phyloP scores from a whole-genome alignment of 23 tunicate species.

The Trididemnum miniatum region DNA sequence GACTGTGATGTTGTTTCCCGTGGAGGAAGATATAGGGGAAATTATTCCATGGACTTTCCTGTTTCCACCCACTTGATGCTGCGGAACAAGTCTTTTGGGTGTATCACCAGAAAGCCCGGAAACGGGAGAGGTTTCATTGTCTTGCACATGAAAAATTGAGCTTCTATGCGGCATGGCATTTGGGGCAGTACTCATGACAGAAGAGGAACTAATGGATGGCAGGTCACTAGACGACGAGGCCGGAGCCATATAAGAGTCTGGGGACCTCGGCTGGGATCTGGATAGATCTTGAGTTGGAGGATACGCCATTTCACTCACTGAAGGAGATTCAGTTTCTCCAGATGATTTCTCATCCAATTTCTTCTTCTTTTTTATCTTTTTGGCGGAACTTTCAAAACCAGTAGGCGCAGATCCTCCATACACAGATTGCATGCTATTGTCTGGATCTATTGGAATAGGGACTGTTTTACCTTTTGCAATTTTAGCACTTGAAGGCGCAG shows the following conservation, averaged over 20 bases:
- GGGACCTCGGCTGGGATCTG: background rate
- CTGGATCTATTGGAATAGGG: conserved; percentile 83
- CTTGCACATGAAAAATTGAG: background rate
- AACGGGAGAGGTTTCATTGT: background rate
- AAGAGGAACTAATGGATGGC: background rate
- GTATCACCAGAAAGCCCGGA: background rate
- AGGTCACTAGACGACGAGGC: background rate
- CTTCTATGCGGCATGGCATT: background rate
- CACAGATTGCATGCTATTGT: conserved; percentile 17
- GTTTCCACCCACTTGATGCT: conserved; percentile 4
- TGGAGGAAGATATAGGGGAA: conserved; percentile 22
- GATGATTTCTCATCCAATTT: background rate
- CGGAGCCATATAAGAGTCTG: background rate
- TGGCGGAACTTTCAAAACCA: background rate
- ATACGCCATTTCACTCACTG: background rate
- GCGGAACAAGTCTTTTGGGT: conserved; percentile 11
- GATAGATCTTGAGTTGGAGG: background rate
- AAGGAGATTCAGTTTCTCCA: background rate
- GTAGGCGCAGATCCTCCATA: conserved; percentile 13
- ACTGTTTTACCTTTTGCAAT: conserved; percentile 83
- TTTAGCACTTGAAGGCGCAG: conserved; percentile 28
- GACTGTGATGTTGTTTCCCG: conserved; percentile 42
- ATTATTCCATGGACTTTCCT: conserved; percentile 49
- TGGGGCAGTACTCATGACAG: background rate
- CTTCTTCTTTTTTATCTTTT: conserved; percentile 44